Evolutionary conservation across 1,140 invertebrate species (phyloP), one percentile per base, ranked within the genome.

Genomic region (Nasonia giraulti): DNA sequence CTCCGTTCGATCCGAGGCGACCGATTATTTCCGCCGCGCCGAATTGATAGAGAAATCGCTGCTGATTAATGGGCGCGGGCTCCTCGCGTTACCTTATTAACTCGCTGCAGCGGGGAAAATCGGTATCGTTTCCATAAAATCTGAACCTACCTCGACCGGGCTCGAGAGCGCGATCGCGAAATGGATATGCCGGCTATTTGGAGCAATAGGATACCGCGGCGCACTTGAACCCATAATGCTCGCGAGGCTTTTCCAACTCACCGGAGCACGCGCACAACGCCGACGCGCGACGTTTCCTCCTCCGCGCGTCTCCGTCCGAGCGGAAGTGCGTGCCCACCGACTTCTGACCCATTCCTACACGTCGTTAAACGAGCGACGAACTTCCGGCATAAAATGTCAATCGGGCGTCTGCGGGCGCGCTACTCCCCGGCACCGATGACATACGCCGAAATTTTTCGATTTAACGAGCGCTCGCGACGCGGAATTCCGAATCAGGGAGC

Each of bases 151-250:
- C 27, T 27, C 1, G 27, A 27, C 27, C 74, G 74, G 33, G 74
- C 44, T 40, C 74, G 74, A 75, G 37, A n/a, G 33, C 27, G 40
- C 23, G 85, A 86, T 87, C 86, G 85, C 82, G 80, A 87, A 87
- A 81, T 82, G 37, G 69, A 84, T 80, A 80, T 75, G 75, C 68
- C 33, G 40, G 79, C 86, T 87, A 88, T 88, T 88, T 87, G 81
- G 86, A 87, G 88, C 87, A 88, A 88, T 87, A 87, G 86, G 83
- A 87, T 88, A 87, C 75, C 80, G 77, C 77, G 8, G 40, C 40
- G 40, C 40, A 80, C 77, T 84, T 80, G 77, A 84, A 84, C 83
- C 33, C 80, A 80, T 80, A 80, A 80, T 4, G 8, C 62, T 75
- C 17, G 37, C 47, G 74, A 17, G 66, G 82, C 79, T 84, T 84